phyloP scores from a whole-genome alignment of 2,113 vertebrate genomes.

The Sminthopsis crassicaudata region DNA sequence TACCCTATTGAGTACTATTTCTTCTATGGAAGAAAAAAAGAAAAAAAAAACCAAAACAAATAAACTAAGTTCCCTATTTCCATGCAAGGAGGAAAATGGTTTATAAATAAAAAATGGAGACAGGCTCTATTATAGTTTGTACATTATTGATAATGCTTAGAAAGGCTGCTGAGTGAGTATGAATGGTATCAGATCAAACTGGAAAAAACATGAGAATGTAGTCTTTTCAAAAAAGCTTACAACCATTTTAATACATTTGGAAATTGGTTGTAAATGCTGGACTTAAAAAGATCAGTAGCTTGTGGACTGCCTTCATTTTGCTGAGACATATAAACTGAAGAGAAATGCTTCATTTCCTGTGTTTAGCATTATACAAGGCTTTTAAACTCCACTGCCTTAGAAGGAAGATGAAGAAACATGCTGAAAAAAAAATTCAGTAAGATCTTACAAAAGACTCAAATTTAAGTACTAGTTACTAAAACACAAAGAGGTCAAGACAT shows the following conservation, averaged over 20 bases:
- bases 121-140: slow-evolving; percentile 42
- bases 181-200: slow-evolving; percentile 33
- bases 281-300: slow-evolving; percentile 14
- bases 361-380: slow-evolving; percentile 20
- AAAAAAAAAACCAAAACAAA: too few species aligned
- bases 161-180: slow-evolving; percentile 30
- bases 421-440: slow-evolving; percentile 28
- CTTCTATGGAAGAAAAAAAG: background rate
- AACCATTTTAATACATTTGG: slow-evolving; percentile 45
- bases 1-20: rapidly evolving
- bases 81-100: background rate
- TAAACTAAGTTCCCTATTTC: slow-evolving; percentile 17
- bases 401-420: background rate
- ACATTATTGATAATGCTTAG: slow-evolving; percentile 51
- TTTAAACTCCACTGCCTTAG: slow-evolving; percentile 14
- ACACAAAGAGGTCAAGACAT: background rate
- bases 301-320: slow-evolving; percentile 21
- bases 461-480: slow-evolving; percentile 32
- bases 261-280: slow-evolving; percentile 39
- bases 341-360: background rate
- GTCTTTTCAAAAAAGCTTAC: slow-evolving; percentile 55
- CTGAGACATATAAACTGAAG: background rate
- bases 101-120: slow-evolving; percentile 60
- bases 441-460: slow-evolving; percentile 45
- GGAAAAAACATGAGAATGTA: background rate